Percentiles rank a stretch among this genome's conserved stretches.
phyloP scores from a whole-genome alignment of 2,888 invertebrate species.

The Macrosiphum euphorbiae region DNA sequence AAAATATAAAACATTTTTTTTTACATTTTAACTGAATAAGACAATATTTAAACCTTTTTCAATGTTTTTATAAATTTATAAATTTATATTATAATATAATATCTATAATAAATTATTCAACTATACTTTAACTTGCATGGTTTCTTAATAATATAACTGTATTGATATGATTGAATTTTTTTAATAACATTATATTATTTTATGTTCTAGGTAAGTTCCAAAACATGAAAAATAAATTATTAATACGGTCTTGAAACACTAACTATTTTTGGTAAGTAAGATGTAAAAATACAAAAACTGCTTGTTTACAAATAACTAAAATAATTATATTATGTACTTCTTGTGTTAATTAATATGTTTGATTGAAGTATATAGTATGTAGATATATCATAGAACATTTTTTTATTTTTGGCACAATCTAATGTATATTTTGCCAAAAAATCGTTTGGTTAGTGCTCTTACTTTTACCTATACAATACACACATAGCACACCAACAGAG shows the following conservation, averaged over 20 bases:
- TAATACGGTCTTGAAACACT: background rate
- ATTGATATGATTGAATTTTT: background rate
- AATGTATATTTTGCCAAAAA: constrained; percentile 15
- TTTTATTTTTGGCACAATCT: background rate
- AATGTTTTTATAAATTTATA: background rate
- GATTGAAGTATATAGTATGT: background rate
- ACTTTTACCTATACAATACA: background rate
- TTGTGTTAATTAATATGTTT: background rate
- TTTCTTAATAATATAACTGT: background rate
- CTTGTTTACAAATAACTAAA: background rate
- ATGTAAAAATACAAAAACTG: background rate
- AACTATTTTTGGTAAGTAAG: constrained; percentile 11
- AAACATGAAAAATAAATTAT: constrained; percentile 2
- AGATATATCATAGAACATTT: background rate
- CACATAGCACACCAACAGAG: background rate
- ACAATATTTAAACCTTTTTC: background rate
- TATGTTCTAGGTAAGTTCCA: constrained; percentile 50
- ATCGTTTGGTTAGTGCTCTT: background rate
- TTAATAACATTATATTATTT: background rate
- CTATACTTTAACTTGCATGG: background rate
- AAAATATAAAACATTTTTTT: background rate
- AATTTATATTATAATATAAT: background rate
- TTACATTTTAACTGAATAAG: background rate
- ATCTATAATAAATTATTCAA: background rate
- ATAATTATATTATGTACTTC: background rate